Evolutionary conservation across 2,113 vertebrate species (phyloP).

Genomic region (Empidonax alnorum): DNA sequence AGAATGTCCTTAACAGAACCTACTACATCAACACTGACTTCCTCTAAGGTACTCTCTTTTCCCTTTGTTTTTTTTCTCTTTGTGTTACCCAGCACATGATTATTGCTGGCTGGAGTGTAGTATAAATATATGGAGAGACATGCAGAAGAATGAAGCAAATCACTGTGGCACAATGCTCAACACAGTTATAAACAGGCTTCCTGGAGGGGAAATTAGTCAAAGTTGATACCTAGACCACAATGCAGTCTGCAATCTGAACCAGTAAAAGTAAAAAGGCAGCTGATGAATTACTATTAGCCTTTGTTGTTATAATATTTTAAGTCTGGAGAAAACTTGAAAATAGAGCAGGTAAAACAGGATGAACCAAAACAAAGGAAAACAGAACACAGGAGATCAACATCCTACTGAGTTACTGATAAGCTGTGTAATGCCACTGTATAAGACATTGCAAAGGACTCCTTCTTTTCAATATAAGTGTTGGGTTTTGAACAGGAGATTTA

Average conservation of each 20-base stretch:
- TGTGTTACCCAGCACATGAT: neutral
- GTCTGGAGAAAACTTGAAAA: neutral
- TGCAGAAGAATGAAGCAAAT: neutral
- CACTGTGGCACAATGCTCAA: neutral
- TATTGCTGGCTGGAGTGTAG: neutral
- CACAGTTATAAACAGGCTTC: neutral
- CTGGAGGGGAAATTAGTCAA: neutral
- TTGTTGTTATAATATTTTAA: neutral
- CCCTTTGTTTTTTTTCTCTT: neutral
- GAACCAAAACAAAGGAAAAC: neutral
- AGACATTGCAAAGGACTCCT: neutral
- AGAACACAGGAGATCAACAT: neutral
- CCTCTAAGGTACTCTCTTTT: neutral
- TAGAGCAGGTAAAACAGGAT: neutral
- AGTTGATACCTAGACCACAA: neutral
- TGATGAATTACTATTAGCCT: neutral
- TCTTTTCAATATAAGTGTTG: neutral
- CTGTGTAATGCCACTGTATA: neutral
- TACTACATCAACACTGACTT: neutral
- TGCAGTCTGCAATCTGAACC: neutral
- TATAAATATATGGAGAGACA: neutral
- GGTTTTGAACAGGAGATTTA: neutral
- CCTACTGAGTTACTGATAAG: neutral
- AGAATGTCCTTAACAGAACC: neutral
- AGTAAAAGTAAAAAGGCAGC: neutral